Conservation (phyloP, 2,888 invertebrate genomes). For the Nasonovia ribisnigri region DNA sequence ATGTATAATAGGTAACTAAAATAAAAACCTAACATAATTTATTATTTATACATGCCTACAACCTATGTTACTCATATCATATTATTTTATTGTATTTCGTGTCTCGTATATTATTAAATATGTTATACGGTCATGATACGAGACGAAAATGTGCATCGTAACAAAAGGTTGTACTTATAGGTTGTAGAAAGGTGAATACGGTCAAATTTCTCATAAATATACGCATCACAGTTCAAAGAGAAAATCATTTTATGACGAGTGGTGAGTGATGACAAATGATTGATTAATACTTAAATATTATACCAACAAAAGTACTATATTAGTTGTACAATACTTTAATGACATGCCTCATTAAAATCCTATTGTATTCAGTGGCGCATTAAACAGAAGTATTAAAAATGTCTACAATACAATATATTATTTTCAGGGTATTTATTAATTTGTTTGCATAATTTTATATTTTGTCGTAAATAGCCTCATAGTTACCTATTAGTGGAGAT, state of each 20-base stretch:
- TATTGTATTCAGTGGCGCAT: background rate
- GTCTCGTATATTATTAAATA: background rate
- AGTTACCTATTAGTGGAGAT: background rate
- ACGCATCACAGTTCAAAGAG: slow-evolving; percentile 45
- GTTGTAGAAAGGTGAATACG: slow-evolving; percentile 56
- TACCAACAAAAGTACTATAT: background rate
- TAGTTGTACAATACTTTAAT: slow-evolving; percentile 2
- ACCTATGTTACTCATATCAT: background rate
- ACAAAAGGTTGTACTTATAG: slow-evolving; percentile 34
- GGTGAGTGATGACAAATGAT: slow-evolving; percentile 7
- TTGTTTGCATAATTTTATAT: slow-evolving; percentile 14
- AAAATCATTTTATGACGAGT: slow-evolving; percentile 48
- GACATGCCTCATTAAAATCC: background rate
- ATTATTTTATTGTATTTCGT: background rate
- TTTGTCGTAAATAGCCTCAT: background rate
- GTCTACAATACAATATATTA: background rate
- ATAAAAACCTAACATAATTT: background rate
- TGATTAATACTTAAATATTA: slow-evolving; percentile 23
- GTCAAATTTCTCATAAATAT: slow-evolving; percentile 28
- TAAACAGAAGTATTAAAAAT: background rate
- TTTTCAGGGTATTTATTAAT: background rate
- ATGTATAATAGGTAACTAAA: background rate
- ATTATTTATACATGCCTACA: background rate
- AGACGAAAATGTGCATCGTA: background rate
- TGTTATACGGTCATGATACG: background rate